Evolutionary conservation across 2,113 vertebrate species (phyloP), one percentile per base, ranked within the genome.

Genomic region (Anthoscopus minutus): DNA sequence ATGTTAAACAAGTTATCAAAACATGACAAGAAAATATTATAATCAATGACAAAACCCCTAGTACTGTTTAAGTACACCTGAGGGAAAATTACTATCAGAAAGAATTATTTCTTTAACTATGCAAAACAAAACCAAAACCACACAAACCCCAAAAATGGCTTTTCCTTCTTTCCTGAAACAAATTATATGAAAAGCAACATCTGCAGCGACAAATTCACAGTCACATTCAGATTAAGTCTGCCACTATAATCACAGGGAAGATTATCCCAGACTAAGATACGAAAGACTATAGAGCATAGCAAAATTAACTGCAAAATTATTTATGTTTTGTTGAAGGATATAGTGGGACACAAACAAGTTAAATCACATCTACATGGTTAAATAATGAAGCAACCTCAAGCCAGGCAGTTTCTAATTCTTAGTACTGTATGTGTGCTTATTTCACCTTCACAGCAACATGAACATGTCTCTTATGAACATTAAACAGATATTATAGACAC

Each of bases 1-100:
- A 92, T 88, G 72, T 83, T 92, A 88, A 89, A 81, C 21, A 67
- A 91, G 13, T 40, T 48, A 81, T 61, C 67, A 90, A 86, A 96
- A 90, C 67, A 90, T 61, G 67, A 51, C 56, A 80, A 86, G 71
- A 77, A 91, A 79, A 61, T 56, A 70, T 45, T 44, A 81, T 37
- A 57, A 76, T 66, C 61, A 67, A 79, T 66, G 44, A 66, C 25
- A 81, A 80, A 61, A 13, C 2, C 2, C 13, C 19, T n/a, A 74
- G 6, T 30, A 38, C 21, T 61, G 33, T 60, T 92, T 65, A 90
- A 85, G 18, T 40, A 82, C 6, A 78, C 11, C 18, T 35, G 30
- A 79, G 23, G 42, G 73, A 78, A 86, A 79, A 56, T 64, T 79
- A 33, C 24, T 56, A 48, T 66, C 38, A 88, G 38, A 94, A 82